Evolutionary conservation across 2,888 invertebrate species (phyloP), one percentile per base, ranked within the genome.

Genomic region (Teleogryllus oceanicus): DNA sequence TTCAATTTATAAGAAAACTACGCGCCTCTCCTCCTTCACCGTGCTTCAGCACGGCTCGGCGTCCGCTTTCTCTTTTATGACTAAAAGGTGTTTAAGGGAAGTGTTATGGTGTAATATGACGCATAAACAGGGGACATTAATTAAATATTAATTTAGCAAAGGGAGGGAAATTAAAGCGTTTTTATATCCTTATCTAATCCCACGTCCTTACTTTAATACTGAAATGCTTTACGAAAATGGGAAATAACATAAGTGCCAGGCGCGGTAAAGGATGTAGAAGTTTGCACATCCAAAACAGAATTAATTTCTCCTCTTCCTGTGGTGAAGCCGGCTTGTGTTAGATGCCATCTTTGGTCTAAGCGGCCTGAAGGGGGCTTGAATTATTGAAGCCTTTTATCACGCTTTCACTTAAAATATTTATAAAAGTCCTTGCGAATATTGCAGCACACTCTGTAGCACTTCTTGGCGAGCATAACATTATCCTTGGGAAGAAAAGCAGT

Each of bases 1-100:
- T 62, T 62, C 62, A 62, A 62, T 62, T 62, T 62, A 62, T 62
- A 62, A 62, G 62, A 62, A 62, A 62, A 62, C 62, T 62, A n/a
- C 62, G n/a, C 16, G 16, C 62, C 13, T n/a, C 13, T n/a, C 62
- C 62, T 5, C 62, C 62, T 62, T n/a, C n/a, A n/a, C 62, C 16
- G 62, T 13, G 13, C 13, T 1, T n/a, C 62, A 13, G n/a, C n/a
- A 62, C 8, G n/a, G 62, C 62, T 16, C n/a, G 62, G 0, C 62
- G 62, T 62, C 62, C n/a, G 16, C 62, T 62, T 62, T n/a, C 62
- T 62, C 62, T n/a, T 62, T 62, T 62, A 62, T 62, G 62, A 62
- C 62, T 62, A 62, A 62, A 62, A 13, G 62, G 62, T 62, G 62
- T 62, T 62, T 62, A 62, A 62, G 62, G 62, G 62, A 62, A 62